These are phyloP conservation scores for Pelochelys cantorii DNA, from an alignment of 2,797 vertebrate species.

Conservation along the genomic window DNA sequence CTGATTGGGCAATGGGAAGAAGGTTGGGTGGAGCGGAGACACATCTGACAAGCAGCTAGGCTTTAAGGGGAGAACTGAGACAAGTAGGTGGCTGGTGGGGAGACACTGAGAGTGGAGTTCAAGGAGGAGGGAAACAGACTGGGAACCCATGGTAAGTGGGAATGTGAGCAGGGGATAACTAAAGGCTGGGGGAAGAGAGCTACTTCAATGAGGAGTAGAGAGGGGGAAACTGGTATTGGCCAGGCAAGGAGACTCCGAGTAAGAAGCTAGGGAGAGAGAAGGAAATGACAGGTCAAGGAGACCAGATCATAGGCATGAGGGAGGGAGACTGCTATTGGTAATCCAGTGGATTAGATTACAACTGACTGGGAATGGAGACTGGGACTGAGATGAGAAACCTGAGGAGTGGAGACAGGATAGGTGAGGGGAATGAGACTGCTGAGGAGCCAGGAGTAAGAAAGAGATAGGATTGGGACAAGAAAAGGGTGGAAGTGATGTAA, in stretches of 20 bases:
- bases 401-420: not conserved
- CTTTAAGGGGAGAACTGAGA: not conserved
- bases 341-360: not conserved
- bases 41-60: not conserved
- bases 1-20: not conserved
- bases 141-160: not conserved
- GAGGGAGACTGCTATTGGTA: not conserved
- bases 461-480: not conserved
- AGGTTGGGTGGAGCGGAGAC: not conserved
- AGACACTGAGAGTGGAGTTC: not conserved
- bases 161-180: not conserved
- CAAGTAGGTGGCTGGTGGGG: not conserved
- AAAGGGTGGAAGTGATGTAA: not conserved
- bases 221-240: not conserved
- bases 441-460: not conserved
- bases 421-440: not conserved
- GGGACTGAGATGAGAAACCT: not conserved
- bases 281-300: not conserved
- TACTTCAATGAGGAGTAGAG: not conserved
- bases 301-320: not conserved
- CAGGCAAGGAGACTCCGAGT: no score
- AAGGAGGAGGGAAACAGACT: not conserved
- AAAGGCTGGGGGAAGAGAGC: not conserved
- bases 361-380: not conserved
- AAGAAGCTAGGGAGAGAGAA: not conserved